A percentile compares a stretch with the other conserved stretches of the same genome.
These are phyloP conservation scores for Colaptes auratus DNA, from an alignment of 2,113 vertebrate species.

Conservation along the genomic window DNA sequence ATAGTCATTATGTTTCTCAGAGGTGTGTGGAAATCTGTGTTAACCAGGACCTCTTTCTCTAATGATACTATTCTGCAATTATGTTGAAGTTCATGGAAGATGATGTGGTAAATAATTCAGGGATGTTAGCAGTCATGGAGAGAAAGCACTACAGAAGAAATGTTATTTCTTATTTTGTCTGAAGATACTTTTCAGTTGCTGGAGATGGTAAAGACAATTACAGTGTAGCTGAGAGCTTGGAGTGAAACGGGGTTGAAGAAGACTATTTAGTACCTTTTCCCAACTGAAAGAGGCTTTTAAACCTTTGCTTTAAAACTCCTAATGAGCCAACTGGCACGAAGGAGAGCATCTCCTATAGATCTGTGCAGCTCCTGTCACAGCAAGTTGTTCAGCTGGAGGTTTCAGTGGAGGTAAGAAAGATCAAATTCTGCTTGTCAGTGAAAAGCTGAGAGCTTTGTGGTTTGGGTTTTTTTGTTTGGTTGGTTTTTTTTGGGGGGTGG, in stretches of 20 bases:
- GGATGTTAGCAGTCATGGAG: neutral
- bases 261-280: neutral
- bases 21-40: neutral
- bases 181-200: neutral
- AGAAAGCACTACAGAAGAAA: neutral
- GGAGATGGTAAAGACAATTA: neutral
- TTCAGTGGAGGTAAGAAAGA: neutral
- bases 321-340: neutral
- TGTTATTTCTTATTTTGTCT: slow-evolving; percentile 10
- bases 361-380: neutral
- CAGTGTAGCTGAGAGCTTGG: neutral
- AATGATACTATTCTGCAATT: neutral
- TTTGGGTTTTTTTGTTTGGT: neutral
- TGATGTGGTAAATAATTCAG: neutral
- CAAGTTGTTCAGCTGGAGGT: neutral
- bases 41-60: neutral
- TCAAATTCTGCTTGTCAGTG: neutral
- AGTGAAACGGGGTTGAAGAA: neutral
- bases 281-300: neutral
- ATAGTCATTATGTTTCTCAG: neutral
- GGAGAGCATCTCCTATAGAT: neutral
- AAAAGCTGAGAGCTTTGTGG: neutral
- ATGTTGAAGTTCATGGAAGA: neutral
- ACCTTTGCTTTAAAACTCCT: neutral
- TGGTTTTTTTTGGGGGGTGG: neutral